Evolutionary conservation across 2,888 invertebrate genomes (phyloP).

Genomic region (Phanerotoma sp.): DNA sequence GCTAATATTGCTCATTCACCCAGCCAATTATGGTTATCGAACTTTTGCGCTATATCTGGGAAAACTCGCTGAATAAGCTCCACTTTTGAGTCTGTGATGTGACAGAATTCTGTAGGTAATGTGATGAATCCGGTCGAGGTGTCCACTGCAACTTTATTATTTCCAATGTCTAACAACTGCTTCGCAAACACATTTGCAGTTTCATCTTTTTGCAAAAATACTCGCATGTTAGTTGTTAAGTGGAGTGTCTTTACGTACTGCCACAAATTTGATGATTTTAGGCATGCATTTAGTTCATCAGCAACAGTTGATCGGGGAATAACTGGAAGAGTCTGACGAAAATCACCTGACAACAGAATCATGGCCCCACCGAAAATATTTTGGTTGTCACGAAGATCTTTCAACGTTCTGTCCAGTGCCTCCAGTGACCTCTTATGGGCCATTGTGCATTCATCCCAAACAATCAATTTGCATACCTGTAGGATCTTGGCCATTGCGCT

Average conservation of each 20-base stretch:
- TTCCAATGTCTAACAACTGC: constrained; percentile 40
- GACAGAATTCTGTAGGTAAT: no score
- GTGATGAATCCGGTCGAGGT: no score
- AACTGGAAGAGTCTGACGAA: constrained; percentile 42
- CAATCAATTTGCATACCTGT: constrained; percentile 41
- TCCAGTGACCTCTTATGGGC: constrained; percentile 47
- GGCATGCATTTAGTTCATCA: constrained; percentile 40
- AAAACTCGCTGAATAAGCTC: constrained; percentile 1
- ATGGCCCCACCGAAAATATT: constrained; percentile 34
- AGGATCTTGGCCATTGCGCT: constrained; percentile 42
- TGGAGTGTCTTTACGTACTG: not conserved
- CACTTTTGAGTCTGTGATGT: no score
- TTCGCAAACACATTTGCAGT: constrained; percentile 35
- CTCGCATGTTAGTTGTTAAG: constrained; percentile 10
- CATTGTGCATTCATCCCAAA: constrained; percentile 57
- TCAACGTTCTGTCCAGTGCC: constrained; percentile 43
- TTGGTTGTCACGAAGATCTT: constrained; percentile 31
- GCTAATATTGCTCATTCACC: not conserved
- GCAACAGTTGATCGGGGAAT: constrained; percentile 36
- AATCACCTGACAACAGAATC: constrained; percentile 41
- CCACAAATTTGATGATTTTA: constrained; percentile 33
- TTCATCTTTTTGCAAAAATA: not conserved
- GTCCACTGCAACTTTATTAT: constrained; percentile 35
- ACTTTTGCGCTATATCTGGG: not conserved
- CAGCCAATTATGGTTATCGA: not conserved